These are phyloP conservation scores for Proteles cristata DNA, from an alignment of 2,113 vertebrate species.

Conservation along the genomic window DNA sequence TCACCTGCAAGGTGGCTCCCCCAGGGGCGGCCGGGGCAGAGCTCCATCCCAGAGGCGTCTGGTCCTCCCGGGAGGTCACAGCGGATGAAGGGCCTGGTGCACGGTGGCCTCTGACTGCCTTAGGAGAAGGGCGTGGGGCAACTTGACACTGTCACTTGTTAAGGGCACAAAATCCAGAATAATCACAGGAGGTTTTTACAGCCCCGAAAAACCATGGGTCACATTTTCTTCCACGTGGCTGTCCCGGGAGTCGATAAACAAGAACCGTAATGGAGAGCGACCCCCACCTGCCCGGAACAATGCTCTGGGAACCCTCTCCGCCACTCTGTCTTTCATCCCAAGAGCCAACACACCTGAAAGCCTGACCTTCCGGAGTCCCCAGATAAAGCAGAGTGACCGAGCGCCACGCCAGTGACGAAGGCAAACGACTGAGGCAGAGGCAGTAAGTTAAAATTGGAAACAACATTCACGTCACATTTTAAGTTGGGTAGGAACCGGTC, in stretches of 20 bases:
- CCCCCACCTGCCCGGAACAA: accelerated
- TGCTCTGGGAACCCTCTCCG: accelerated
- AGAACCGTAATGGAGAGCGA: accelerated
- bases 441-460: not conserved
- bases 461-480: not conserved
- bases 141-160: accelerated
- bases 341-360: not conserved
- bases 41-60: not conserved
- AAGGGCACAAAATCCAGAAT: no score
- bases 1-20: not conserved
- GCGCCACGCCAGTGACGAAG: no score
- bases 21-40: accelerated
- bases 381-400: not conserved
- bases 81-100: accelerated
- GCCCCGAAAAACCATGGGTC: accelerated
- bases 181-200: not conserved
- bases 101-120: not conserved
- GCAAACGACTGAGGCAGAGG: no score
- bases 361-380: not conserved
- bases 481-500: not conserved
- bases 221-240: accelerated
- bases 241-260: no score
- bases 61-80: accelerated
- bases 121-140: accelerated
- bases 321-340: not conserved